Evolutionary conservation across 2,113 vertebrate species (phyloP), one percentile per base, ranked within the genome.

Genomic region (Rhabdornis inornatus): DNA sequence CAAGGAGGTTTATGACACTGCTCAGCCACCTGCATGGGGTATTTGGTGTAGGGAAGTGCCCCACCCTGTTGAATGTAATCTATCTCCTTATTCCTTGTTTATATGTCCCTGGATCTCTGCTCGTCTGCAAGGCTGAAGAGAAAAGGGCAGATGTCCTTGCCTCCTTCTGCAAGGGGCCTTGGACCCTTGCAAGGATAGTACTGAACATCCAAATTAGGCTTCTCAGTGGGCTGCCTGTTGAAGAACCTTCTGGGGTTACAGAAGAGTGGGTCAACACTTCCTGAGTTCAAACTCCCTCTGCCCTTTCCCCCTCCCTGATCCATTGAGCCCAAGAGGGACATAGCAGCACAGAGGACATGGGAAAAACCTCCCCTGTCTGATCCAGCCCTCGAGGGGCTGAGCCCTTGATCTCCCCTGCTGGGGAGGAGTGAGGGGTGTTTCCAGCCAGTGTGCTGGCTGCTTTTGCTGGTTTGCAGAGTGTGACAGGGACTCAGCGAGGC

Each of bases 401-500:
- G 61, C 47, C 66, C 47, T 66, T 50, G 13, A 37, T 27, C 24
- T 75, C 10, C 22, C 13, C 11, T 24, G 0, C 24, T 9, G 31
- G 37, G 14, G 10, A 30, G 6, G 9, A 59, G 23, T 2, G 4
- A n/a, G 23, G 9, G 13, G 9, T 50, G 23, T 71, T 88, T n/a
- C 56, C 75, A 89, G 53, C 3, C 0, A 0, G 4, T 39, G 15
- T 50, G 27, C 61, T 50, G 75, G 42, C 75, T 75, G 39, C 60
- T 74, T 28, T 47, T 57, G 21, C 56, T 18, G 7, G 44, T 83
- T 49, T 40, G 17, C 39, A 55, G 44, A 22, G 28, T 1, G 1
- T 1, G 6, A 12, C 2, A 22, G 56, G 31, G 25, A 57, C n/a
- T 63, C 24, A 39, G 55, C 0, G 2, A 40, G 56, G 23, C 13